Base-by-base conservation (phyloP, 2,113 vertebrate species). In the Sardina pilchardus region DNA sequence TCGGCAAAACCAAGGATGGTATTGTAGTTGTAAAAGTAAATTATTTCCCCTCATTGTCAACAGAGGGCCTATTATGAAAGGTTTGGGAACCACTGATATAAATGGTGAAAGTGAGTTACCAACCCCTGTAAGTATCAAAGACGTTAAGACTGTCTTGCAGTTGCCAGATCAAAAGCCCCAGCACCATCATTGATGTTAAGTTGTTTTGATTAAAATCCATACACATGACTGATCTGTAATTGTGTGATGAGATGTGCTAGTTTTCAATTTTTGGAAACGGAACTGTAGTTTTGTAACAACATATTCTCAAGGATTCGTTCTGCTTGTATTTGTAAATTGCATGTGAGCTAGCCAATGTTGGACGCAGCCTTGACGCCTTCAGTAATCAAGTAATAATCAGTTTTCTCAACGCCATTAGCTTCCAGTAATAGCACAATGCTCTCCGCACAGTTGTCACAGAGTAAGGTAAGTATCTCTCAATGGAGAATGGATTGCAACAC, bases 351-450 rank as follows among this genome's bases (percentile, higher is more conserved):
- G 87, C 83, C 71, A 78, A 81, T 39, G 89, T 85, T 88, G 84
- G 78, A 88, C 81, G 82, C 48, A 89, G 88, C 43, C 86, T 84
- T 88, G 89, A 88, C 89, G 85, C 91, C 91, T 84, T 86, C 71
- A 88, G 85, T 84, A 88, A 90, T 91, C 45, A 89, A 82, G 90
- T 91, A 88, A 50, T 80, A 83, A 59, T 81, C 71, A 81, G 81
- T 34, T 87, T 86, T 36, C 56, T 82, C 87, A 83, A 86, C 87
- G 88, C 86, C 53, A 34, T 88, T 3, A 21, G 83, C 84, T 81
- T 87, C 67, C 88, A 85, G 91, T 86, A 83, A 17, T 82, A 90
- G 67, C 56, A 86, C 82, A 85, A 86, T 82, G 56, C 67, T 82
- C 80, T 30, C 81, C 30, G 59, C 48, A 53, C 56, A 88, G 80